A percentile compares a stretch with the other conserved stretches of the same genome.
Conservation (phyloP, 2,797 vertebrate species). For the Gephyroberyx darwinii region DNA sequence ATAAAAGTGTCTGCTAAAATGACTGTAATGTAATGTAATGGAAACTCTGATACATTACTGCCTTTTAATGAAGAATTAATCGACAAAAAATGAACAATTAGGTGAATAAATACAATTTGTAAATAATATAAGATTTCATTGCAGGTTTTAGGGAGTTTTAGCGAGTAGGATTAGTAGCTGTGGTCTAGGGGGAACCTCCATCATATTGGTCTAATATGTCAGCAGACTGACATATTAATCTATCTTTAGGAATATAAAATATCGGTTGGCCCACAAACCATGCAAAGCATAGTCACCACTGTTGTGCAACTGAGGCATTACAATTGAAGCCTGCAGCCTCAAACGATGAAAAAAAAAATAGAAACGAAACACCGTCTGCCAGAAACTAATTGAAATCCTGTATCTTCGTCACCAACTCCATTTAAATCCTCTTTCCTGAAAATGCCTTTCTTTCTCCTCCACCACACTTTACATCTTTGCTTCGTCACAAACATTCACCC, state of each 20-base stretch:
- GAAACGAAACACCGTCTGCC: background rate
- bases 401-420: constrained; percentile 46
- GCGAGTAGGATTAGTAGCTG: too few relatives aligned
- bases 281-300: background rate
- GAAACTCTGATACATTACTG: too few relatives aligned
- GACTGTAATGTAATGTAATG: too few relatives aligned
- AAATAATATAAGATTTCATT: too few relatives aligned
- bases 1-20: too few relatives aligned
- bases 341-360: constrained; percentile 23
- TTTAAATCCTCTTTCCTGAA: constrained; percentile 54
- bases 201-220: too few relatives aligned
- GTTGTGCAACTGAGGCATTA: constrained; percentile 1
- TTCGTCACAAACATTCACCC: constrained; percentile 78
- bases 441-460: constrained; percentile 41
- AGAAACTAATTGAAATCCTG: constrained; percentile 45
- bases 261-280: background rate
- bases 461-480: constrained; percentile 51
- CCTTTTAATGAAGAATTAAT: too few relatives aligned
- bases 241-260: too few relatives aligned
- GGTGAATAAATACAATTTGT: too few relatives aligned
- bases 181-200: too few relatives aligned
- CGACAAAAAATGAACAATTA: too few relatives aligned
- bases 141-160: too few relatives aligned
- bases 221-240: background rate
- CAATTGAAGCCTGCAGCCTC: constrained; percentile 16